phyloP scores from a whole-genome alignment of 2,888 invertebrate species.

The Euplexia lucipara region DNA sequence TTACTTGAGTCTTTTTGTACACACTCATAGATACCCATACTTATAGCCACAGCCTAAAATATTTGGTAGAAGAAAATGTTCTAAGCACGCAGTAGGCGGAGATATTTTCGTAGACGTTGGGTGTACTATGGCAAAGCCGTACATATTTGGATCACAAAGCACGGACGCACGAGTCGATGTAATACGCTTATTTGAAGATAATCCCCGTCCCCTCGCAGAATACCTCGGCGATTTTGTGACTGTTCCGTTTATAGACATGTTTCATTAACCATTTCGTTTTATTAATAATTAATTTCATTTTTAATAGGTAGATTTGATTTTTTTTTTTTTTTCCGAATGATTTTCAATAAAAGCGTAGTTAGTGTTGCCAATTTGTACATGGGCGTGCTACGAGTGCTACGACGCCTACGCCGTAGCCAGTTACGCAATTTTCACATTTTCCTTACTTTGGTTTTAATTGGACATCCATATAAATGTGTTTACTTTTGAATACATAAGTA shows the following conservation, averaged over 20 bases:
- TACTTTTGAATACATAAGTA: background rate
- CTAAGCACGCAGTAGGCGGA: constrained; percentile 46
- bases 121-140: constrained; percentile 73
- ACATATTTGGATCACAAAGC: constrained; percentile 84
- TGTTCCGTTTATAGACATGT: constrained; percentile 58
- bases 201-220: constrained; percentile 76
- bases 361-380: background rate
- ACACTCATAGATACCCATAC: constrained; percentile 58
- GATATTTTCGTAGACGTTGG: constrained; percentile 1
- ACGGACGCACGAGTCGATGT: constrained; percentile 75
- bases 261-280: constrained; percentile 53
- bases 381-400: constrained; percentile 44
- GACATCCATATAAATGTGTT: background rate
- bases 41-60: constrained; percentile 61
- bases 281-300: constrained; percentile 14
- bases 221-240: constrained; percentile 74
- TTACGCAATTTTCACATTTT: constrained; percentile 6
- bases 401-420: constrained; percentile 45
- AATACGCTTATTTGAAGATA: constrained; percentile 88
- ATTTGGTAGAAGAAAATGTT: constrained; percentile 15
- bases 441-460: background rate
- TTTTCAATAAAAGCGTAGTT: too few relatives aligned
- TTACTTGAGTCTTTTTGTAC: constrained; percentile 55
- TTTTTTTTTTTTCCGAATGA: too few relatives aligned
- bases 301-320: too few relatives aligned